Percentiles rank a stretch among this genome's conserved stretches.
Evolutionary conservation across 2,888 invertebrate genomes (phyloP).

Genomic region (Caenorhabditis wallacei): DNA sequence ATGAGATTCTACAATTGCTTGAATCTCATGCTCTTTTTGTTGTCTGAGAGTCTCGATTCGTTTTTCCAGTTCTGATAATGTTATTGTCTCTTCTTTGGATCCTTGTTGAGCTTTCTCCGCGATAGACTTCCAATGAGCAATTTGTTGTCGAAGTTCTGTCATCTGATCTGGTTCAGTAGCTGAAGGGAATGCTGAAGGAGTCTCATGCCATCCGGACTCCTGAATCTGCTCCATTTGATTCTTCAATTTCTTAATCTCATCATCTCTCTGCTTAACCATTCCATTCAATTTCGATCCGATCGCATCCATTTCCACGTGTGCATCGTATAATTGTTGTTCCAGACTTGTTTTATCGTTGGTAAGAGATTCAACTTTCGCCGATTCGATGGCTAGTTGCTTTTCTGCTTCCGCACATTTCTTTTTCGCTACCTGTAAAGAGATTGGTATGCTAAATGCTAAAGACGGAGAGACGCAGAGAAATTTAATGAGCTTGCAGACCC

Average conservation of each 20-base stretch:
- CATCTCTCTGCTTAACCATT: slow-evolving; percentile 76
- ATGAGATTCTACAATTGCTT: slow-evolving; percentile 68
- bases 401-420: slow-evolving; percentile 77
- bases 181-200: neutral
- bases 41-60: slow-evolving; percentile 61
- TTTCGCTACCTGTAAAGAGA: slow-evolving; percentile 70
- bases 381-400: slow-evolving; percentile 67
- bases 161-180: slow-evolving; percentile 40
- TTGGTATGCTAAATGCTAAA: slow-evolving; percentile 4
- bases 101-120: slow-evolving; percentile 4
- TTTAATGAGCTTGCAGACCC: too few relatives aligned
- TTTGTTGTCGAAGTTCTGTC: slow-evolving; percentile 58
- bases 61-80: slow-evolving; percentile 43
- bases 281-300: slow-evolving; percentile 68
- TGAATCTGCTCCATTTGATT: slow-evolving; percentile 55
- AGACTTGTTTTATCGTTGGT: slow-evolving; percentile 53
- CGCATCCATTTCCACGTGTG: slow-evolving; percentile 76
- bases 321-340: slow-evolving; percentile 74
- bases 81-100: slow-evolving; percentile 27
- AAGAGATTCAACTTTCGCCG: slow-evolving; percentile 53
- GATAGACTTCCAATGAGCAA: slow-evolving; percentile 68
- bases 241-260: slow-evolving; percentile 75
- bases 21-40: slow-evolving; percentile 69
- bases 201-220: slow-evolving; percentile 58
- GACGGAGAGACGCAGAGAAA: too few relatives aligned